These are phyloP conservation scores for Leucosticte australis DNA, from an alignment of 2,113 vertebrate genomes.

Conservation along the genomic window DNA sequence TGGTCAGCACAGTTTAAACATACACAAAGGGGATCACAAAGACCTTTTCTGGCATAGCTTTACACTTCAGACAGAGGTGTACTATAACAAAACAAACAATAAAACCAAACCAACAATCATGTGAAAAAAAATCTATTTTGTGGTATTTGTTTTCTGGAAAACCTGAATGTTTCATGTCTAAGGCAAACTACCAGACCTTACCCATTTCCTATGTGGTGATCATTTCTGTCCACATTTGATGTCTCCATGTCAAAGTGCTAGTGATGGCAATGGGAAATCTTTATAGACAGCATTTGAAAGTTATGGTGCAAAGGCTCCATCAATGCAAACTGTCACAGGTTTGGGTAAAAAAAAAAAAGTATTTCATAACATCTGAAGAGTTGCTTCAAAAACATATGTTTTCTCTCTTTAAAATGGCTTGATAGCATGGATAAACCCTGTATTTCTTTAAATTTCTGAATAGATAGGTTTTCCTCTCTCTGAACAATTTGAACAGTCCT, in stretches of 20 bases:
- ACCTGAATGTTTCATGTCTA: background rate
- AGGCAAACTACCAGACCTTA: background rate
- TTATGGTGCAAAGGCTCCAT: background rate
- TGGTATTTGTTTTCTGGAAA: background rate
- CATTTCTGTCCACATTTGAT: background rate
- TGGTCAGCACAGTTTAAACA: background rate
- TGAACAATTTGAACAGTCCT: background rate
- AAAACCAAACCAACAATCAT: background rate
- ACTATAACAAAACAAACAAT: background rate
- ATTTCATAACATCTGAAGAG: background rate
- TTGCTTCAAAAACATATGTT: background rate
- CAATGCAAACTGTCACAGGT: background rate
- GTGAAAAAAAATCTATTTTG: background rate
- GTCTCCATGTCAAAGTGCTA: background rate
- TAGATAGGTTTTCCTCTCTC: background rate
- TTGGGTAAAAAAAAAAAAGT: background rate
- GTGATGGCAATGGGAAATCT: background rate
- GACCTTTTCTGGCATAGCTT: background rate
- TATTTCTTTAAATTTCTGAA: background rate
- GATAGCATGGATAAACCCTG: background rate
- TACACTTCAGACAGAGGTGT: background rate
- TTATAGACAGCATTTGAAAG: background rate
- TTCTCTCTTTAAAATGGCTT: background rate
- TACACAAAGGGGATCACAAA: background rate
- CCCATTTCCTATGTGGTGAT: background rate